Base-by-base conservation (phyloP, 2,888 invertebrate species). In the Myathropa florea region DNA sequence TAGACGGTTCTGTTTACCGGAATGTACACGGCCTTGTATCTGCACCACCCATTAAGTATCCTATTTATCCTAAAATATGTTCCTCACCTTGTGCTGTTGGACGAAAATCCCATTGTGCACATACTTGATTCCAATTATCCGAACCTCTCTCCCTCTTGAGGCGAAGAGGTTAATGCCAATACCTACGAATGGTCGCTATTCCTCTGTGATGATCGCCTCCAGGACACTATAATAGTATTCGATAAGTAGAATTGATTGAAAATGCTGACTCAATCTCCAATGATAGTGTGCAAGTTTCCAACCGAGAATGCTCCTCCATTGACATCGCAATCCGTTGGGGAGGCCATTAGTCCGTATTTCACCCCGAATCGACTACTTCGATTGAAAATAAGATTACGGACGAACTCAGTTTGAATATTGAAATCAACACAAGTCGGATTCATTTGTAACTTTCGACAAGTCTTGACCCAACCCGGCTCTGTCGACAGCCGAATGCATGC, bases 211-310 rank as follows among this genome's bases (percentile, higher is more conserved):
- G 21, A 60, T 71, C 64, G 33, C 21, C 26, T 60, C 71, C 30
- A 33, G 53, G 39, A 46, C 55, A 55, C 39, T 60, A 53, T 59
- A 64, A 73, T 59, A 36, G 30, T 10, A 80, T 71, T 70, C 57
- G 67, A 71, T 81, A 84, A 84, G 81, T 72, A 84, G 81, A 81
- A 84, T 71, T 76, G 73, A 79, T 79, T 79, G 79, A 46, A 78
- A 79, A 70, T 70, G 10, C 79, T 64, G 26, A 76, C 57, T 61
- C 71, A 71, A 73, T 78, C 46, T 78, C 57, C 39, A n/a, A 65
- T 72, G 73, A 60, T 61, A 70, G 55, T 28, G 55, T 68, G 46
- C 64, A 73, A 59, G 60, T 65, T 75, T 64, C 67, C 39, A 18
- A 61, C 28, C 61, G 68, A 75, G 72, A 78, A 83, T 61, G 4